Evolutionary conservation across 2,888 invertebrate genomes (phyloP).

Genomic region (Epirrhoe tristata): DNA sequence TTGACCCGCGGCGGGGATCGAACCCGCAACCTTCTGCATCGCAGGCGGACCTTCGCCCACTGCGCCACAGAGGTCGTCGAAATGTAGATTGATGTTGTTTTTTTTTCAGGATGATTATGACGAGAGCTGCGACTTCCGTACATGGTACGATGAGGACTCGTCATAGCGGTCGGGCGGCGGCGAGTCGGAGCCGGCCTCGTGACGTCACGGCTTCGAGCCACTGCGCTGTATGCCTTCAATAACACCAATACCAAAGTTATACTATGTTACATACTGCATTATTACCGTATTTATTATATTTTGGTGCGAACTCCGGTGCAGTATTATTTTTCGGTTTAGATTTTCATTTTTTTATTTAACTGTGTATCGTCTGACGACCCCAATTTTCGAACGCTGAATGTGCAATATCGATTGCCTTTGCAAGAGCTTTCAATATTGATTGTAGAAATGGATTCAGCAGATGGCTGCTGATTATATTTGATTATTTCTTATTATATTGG

Average conservation of each 20-base stretch:
- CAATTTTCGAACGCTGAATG: constrained; percentile 30
- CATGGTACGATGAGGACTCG: constrained; percentile 82
- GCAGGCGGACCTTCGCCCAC: too few relatives aligned
- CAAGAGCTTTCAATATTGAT: constrained; percentile 27
- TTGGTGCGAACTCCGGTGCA: constrained; percentile 61
- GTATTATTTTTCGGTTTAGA: constrained; percentile 64
- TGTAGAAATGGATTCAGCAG: constrained; percentile 31
- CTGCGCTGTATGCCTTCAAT: constrained; percentile 43
- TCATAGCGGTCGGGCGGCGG: constrained; percentile 67
- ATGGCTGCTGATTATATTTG: constrained; percentile 49
- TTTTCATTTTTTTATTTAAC: constrained; percentile 38
- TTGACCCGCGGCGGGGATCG: too few relatives aligned
- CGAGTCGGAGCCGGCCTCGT: constrained; percentile 49
- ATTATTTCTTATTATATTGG: constrained; percentile 29
- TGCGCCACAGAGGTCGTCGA: not conserved
- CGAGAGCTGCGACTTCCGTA: constrained; percentile 76
- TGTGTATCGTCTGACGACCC: constrained; percentile 38
- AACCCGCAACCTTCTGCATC: too few relatives aligned
- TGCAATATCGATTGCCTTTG: constrained; percentile 28
- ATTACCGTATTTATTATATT: constrained; percentile 56
- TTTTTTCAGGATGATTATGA: constrained; percentile 76
- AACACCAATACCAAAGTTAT: constrained; percentile 83
- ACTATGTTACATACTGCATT: constrained; percentile 66
- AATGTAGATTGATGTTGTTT: constrained; percentile 5
- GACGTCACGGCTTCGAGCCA: constrained; percentile 48